These are phyloP conservation scores for Agrotis segetum DNA, from an alignment of 2,888 invertebrate species.

Conservation along the genomic window DNA sequence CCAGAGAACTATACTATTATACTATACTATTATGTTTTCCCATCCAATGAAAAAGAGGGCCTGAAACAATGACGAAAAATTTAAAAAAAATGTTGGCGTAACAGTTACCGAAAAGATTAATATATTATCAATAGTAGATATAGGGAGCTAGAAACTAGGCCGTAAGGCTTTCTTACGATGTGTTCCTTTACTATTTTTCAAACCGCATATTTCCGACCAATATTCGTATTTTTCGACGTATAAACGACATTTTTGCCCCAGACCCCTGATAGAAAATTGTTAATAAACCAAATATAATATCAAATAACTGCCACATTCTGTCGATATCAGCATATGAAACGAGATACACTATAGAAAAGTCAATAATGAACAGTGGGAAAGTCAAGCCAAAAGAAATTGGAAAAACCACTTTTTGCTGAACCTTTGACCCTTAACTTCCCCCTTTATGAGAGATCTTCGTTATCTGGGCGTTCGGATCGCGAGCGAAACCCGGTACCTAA, in stretches of 20 bases:
- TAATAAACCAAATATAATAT: slow-evolving; percentile 41
- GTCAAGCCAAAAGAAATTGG: slow-evolving; percentile 52
- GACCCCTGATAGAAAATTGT: slow-evolving; percentile 18
- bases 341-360: slow-evolving; percentile 63
- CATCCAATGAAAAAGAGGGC: no score
- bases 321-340: slow-evolving; percentile 49
- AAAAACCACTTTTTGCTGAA: slow-evolving; percentile 40
- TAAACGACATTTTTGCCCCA: not conserved
- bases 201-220: not conserved
- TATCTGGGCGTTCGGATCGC: slow-evolving; percentile 56
- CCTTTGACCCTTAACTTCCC: not conserved
- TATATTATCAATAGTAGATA: no score
- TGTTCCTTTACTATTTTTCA: not conserved
- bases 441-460: slow-evolving; percentile 15
- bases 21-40: no score
- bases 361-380: slow-evolving; percentile 61
- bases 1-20: no score
- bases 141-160: no score
- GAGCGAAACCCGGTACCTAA: slow-evolving; percentile 62
- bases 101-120: no score
- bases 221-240: not conserved
- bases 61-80: no score
- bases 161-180: no score
- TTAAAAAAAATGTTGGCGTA: no score
- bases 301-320: slow-evolving; percentile 48